Evolutionary conservation across 2,113 vertebrate genomes (phyloP), one percentile per base, ranked within the genome.

Genomic region (Kryptolebias marmoratus): DNA sequence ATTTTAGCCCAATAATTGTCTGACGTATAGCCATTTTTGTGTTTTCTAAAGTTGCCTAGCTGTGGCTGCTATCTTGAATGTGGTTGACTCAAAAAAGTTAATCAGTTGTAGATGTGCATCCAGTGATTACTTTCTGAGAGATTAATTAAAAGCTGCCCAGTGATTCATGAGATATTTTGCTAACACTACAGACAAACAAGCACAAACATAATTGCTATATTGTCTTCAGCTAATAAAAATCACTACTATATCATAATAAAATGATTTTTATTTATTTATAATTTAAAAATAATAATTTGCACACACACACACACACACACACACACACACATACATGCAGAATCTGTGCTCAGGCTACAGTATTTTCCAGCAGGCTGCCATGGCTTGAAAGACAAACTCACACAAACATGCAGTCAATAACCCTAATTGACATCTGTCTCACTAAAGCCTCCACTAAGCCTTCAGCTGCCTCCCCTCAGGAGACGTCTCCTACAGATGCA

Each of bases 371-470:
- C 28, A 56, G 14, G 45, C 57, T 52, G 55, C 58, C 67, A 32
- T 30, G 44, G 44, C n/a, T 57, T 48, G 4, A 67, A 39, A 39
- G 58, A 56, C 64, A 66, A 39, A 65, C 60, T 14, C 32, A 62
- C 47, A 58, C 31, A 42, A 27, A 52, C 45, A 63, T 31, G 16
- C 15, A 42, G 61, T 82, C 80, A 77, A 81, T 73, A 83, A 63
- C 58, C 4, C 65, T 76, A 75, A 83, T 76, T 81, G 82, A 53
- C 58, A 45, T 13, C 48, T 52, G 50, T 31, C 68, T 63, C 50
- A 45, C 31, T 73, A 61, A 80, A 83, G 64, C 36, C 70, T 66
- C 70, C 55, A 64, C 69, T 73, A 63, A 77, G 64, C 66, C 58
- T 62, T 61, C 5, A 31, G 75, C 61, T n/a, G 31, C 67, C 64